Evolutionary conservation across 2,797 vertebrate genomes (phyloP), one percentile per base, ranked within the genome.

Genomic region (Falco cherrug): DNA sequence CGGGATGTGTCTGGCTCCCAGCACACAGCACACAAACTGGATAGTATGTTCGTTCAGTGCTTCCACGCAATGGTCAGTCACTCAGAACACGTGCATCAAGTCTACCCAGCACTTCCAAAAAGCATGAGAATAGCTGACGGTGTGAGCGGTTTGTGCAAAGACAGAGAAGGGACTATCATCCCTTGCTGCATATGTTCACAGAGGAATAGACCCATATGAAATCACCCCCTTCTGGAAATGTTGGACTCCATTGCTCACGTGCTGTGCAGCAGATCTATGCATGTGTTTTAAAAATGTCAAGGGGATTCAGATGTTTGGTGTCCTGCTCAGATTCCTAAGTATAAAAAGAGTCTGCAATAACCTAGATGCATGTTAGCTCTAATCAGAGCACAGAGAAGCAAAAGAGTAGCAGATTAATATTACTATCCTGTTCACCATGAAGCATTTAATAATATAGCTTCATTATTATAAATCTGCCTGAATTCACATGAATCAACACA

Each of bases 251-350:
- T 67, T 14, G 16, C 35, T 93, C 50, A 75, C 0, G 1, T 33
- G 51, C 63, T 61, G 1, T 28, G 43, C 59, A 84, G 86, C 63
- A 79, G 54, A 67, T 65, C 73, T 79, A 2, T 9, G 31, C 24
- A 22, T 13, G 39, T 70, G 63, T 53, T 93, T 84, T 47, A 37
- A 68, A 90, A 77, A 87, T 39, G 54, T 84, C 70, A 47, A 54
- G 33, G 35, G 43, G 70, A 80, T 92, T 93, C 77, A 89, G 67
- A 89, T 41, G 64, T 41, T 56, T 92, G 90, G 75, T 70, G 77
- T 48, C 56, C 75, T 60, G 56, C 67, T 89, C n/a, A 20, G 68
- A 57, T 74, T 82, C 56, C 63, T 13, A 31, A 59, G 39, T 25
- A 29, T 47, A 79, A 51, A 86, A 87, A 60, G 28, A 16, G 43